A percentile compares a stretch with the other conserved stretches of the same genome.
These are phyloP conservation scores for Rhabditophanes sp. DNA, from an alignment of 2,888 invertebrate genomes.

Conservation along the genomic window DNA sequence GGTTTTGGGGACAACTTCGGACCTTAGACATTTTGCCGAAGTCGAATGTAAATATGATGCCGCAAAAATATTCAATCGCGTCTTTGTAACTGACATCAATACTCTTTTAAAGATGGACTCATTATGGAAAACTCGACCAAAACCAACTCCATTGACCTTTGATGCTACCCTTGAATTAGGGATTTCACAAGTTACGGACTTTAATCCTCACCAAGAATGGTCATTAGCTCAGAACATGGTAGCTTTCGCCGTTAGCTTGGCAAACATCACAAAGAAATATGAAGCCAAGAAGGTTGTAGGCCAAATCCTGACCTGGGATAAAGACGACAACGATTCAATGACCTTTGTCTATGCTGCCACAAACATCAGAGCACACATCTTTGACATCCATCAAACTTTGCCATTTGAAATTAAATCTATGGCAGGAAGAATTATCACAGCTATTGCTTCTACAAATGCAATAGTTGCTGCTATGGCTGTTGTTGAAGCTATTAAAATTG, in stretches of 20 bases:
- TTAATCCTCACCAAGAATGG: too few relatives aligned
- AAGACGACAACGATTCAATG: conserved; percentile 58
- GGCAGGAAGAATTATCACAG: conserved; percentile 98
- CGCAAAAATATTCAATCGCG: background rate
- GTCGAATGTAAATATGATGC: background rate
- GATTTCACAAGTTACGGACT: background rate
- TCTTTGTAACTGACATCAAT: conserved; percentile 81
- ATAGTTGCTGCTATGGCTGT: conserved; percentile 87
- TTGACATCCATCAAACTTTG: conserved; percentile 69
- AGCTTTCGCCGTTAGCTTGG: too few relatives aligned
- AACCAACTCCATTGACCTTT: conserved; percentile 59
- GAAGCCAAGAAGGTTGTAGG: conserved; percentile 45
- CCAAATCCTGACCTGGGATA: conserved; percentile 90
- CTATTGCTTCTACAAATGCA: conserved; percentile 95
- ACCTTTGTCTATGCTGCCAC: conserved; percentile 89
- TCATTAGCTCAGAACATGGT: too few relatives aligned
- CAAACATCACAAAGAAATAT: too few relatives aligned
- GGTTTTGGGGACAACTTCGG: background rate
- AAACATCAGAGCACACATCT: conserved; percentile 75
- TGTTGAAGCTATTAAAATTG: conserved; percentile 56
- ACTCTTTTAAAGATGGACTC: conserved; percentile 84
- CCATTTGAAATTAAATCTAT: conserved; percentile 94
- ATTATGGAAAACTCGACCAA: conserved; percentile 71
- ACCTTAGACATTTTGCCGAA: conserved; percentile 2
- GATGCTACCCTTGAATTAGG: conserved; percentile 45